These are phyloP conservation scores for Peromyscus attwateri DNA, from an alignment of 2,797 vertebrate species.

Conservation along the genomic window DNA sequence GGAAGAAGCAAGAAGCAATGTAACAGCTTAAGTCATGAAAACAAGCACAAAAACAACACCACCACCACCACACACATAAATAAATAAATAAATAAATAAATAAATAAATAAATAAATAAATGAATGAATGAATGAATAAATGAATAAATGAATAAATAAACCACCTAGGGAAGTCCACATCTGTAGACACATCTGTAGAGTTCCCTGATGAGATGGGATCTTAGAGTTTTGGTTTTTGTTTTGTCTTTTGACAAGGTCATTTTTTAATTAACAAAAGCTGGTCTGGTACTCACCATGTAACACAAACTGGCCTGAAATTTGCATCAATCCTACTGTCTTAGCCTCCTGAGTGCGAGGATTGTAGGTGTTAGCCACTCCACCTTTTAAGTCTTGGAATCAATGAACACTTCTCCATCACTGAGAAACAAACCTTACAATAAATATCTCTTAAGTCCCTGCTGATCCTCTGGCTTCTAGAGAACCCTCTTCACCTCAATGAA, in stretches of 20 bases:
- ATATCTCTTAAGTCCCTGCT: not conserved
- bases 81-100: too few relatives aligned
- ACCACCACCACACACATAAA: not conserved
- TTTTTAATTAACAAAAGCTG: not conserved
- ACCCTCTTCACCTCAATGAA: not conserved
- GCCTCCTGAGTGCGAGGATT: not conserved
- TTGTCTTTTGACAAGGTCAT: not conserved
- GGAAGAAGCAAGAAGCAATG: not conserved
- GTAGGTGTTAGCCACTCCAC: not conserved
- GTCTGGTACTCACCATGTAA: not conserved
- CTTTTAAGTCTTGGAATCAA: not conserved
- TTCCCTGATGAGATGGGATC: not conserved
- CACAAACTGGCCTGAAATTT: not conserved
- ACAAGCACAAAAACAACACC: not conserved
- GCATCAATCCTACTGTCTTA: not conserved
- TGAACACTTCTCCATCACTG: not conserved
- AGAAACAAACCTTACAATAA: not conserved
- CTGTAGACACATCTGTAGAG: accelerated
- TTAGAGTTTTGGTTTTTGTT: not conserved
- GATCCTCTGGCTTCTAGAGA: not conserved
- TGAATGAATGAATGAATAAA: too few relatives aligned
- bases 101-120: too few relatives aligned
- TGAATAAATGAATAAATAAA: too few relatives aligned
- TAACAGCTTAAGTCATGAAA: not conserved
- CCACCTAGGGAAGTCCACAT: not conserved